Conservation (phyloP, 2,888 invertebrate species). For the Tyria jacobaeae region DNA sequence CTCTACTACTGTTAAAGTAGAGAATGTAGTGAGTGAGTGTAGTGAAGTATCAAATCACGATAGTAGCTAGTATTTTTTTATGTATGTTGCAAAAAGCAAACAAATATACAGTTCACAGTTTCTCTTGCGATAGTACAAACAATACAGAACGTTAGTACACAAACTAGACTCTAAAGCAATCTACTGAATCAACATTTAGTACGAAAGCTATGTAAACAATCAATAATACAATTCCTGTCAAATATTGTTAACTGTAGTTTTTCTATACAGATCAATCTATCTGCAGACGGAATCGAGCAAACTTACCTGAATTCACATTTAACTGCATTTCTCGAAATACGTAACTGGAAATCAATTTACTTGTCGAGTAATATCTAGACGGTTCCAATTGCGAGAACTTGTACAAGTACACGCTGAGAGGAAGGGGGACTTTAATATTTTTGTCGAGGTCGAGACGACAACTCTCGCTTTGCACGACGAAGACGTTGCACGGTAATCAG, state of each 20-base stretch:
- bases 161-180: constrained; percentile 42
- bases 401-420: constrained; percentile 46
- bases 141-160: constrained; percentile 24
- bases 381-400: constrained; percentile 58
- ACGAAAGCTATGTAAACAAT: constrained; percentile 9
- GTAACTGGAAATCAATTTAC: constrained; percentile 77
- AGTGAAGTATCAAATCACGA: background rate
- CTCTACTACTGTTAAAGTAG: too few species aligned
- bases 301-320: constrained; percentile 50
- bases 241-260: constrained; percentile 32
- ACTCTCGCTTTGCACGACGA: constrained; percentile 60
- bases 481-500: constrained; percentile 82
- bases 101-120: background rate
- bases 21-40: too few species aligned
- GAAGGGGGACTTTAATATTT: constrained; percentile 75
- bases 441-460: constrained; percentile 69
- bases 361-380: constrained; percentile 63
- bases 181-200: constrained; percentile 34
- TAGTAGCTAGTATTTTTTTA: background rate
- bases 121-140: constrained; percentile 24
- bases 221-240: constrained; percentile 25
- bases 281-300: constrained; percentile 16
- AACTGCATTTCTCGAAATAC: constrained; percentile 64
- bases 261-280: constrained; percentile 23
- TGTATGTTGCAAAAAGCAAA: background rate